Base-by-base conservation (phyloP, 2,888 invertebrate genomes). In the Mechanitis messenoides region DNA sequence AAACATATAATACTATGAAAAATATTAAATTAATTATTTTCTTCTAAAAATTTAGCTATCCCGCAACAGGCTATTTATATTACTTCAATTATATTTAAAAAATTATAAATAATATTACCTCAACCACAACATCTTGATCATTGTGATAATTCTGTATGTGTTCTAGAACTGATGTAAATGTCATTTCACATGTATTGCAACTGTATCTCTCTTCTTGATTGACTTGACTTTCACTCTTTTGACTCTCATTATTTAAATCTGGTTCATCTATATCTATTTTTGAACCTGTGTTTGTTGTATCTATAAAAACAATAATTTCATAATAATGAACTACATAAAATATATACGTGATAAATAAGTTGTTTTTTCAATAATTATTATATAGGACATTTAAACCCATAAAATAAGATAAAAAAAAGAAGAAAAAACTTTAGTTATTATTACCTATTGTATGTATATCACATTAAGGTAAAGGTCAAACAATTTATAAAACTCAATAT, bases 91-190 rank as follows among this genome's bases (percentile, higher is more conserved):
- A 42, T 42, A 42, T 42, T 42, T 9, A 7, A 42, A 42, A 55
- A 6, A 50, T 20, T 20, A 20, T 20, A 20, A 20, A 3, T 59
- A 20, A 45, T 60, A 47, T 65, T 81, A 91, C 93, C 89, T 93
- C 93, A 61, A 94, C 84, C 55, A 93, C 89, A 59, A 94, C 93
- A 78, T 94, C 93, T 73, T 94, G 93, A 57, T 93, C 92, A 74
- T 91, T 92, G 72, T 94, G 94, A 72, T 90, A 93, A 66, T 91
- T 90, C 64, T 91, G 91, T 70, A 94, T 92, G 73, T 94, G 94
- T 1, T 93, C 93, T 63, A 92, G 80, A 3, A 94, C 91, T 0
- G 92, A 93, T 42, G 89, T 85, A 72, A 94, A 94, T 60, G 91
- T 92, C 59, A 93, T 90, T 2, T 92, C 91, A 72, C 94, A 94